Conservation (phyloP, 2,113 vertebrate species). For the Sinosuthora webbiana region DNA sequence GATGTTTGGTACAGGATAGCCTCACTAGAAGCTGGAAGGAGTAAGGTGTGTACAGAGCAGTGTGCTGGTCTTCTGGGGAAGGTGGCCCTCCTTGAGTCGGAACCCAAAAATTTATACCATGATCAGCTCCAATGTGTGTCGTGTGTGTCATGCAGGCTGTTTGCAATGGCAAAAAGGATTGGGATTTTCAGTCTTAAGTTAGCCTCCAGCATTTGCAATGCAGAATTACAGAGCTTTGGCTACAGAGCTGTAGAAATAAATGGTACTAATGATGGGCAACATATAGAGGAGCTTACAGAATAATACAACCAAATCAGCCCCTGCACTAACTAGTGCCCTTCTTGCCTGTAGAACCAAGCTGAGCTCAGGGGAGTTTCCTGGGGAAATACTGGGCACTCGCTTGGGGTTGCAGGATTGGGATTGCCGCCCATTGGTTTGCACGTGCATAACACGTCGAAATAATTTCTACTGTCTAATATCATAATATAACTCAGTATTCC, state of each 20-base stretch:
- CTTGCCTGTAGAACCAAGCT: neutral
- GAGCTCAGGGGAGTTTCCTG: neutral
- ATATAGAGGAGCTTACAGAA: neutral
- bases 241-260: neutral
- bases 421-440: neutral
- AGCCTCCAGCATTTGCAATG: neutral
- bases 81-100: neutral
- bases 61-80: neutral
- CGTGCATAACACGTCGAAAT: rapidly evolving
- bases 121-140: neutral
- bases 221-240: neutral
- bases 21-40: neutral
- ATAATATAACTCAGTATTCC: neutral
- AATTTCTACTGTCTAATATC: neutral
- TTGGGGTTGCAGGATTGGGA: neutral
- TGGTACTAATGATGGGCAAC: neutral
- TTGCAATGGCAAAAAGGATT: neutral
- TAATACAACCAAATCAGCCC: neutral
- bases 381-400: neutral
- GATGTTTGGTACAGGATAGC: neutral
- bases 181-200: neutral
- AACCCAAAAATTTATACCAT: neutral
- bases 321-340: neutral
- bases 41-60: neutral
- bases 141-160: neutral